Evolutionary conservation across 2,888 invertebrate genomes (phyloP).

Genomic region (Pristionchus arcanus): DNA sequence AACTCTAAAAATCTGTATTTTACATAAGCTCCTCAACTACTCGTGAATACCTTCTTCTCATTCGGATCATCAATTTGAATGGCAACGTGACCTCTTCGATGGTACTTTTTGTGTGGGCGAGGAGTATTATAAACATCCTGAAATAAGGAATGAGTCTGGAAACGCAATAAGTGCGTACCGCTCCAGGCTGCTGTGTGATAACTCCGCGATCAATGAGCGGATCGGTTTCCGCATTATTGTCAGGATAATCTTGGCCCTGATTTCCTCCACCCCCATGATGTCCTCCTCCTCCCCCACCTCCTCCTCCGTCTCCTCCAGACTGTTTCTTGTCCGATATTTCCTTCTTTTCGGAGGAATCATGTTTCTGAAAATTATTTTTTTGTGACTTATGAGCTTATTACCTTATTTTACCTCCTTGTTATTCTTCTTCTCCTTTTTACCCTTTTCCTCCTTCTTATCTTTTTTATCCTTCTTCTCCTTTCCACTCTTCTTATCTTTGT

Average conservation of each 20-base stretch:
- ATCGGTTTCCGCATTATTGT: not conserved
- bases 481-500: not conserved
- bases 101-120: not conserved
- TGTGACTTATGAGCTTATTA: too few species aligned
- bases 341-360: too few species aligned
- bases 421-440: too few species aligned
- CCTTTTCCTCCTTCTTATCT: too few species aligned
- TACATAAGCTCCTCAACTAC: too few species aligned
- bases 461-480: too few species aligned
- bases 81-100: not conserved
- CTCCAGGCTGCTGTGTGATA: not conserved
- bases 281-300: not conserved
- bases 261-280: not conserved
- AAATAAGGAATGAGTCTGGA: not conserved
- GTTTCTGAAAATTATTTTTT: too few species aligned
- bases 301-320: too few species aligned
- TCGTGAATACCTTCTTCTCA: not conserved
- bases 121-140: not conserved
- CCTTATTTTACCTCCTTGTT: too few species aligned
- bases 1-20: not conserved
- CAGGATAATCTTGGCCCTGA: not conserved
- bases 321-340: too few species aligned
- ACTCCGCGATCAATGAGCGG: not conserved
- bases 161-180: too few species aligned
- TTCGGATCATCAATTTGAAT: not conserved